Evolutionary conservation across 2,888 invertebrate species (phyloP).

Genomic region (Camponotus fellah): DNA sequence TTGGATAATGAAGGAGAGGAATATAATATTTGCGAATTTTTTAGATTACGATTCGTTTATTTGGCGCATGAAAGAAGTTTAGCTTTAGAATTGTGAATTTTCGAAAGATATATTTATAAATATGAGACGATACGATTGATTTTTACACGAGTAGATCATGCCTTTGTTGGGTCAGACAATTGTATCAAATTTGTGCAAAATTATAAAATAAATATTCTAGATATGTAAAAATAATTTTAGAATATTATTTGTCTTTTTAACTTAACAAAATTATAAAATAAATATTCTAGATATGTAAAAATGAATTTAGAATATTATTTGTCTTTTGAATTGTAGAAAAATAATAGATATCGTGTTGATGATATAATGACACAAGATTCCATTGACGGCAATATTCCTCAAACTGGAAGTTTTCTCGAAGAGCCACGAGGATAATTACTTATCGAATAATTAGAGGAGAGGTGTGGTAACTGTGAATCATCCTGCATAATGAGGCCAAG

Average conservation of each 20-base stretch:
- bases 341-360: not conserved
- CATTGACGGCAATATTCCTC: not conserved
- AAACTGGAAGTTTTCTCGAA: not conserved
- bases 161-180: not conserved
- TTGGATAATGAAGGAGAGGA: constrained; percentile 6
- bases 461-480: constrained; percentile 23
- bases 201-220: not conserved
- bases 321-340: not conserved
- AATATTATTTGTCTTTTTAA: not conserved
- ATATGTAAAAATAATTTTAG: not conserved
- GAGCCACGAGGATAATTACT: not conserved
- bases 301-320: not conserved
- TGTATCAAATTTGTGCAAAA: not conserved
- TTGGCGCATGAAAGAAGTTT: not conserved
- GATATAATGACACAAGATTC: not conserved
- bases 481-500: constrained; percentile 31
- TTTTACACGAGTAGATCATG: not conserved
- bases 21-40: constrained; percentile 42
- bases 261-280: not conserved
- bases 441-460: constrained; percentile 14
- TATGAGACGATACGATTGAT: not conserved
- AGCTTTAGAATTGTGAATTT: not conserved
- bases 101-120: not conserved
- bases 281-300: not conserved
- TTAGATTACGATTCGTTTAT: not conserved